Evolutionary conservation across 2,888 invertebrate genomes (phyloP), one percentile per base, ranked within the genome.

Genomic region (Parelbella ahira): DNA sequence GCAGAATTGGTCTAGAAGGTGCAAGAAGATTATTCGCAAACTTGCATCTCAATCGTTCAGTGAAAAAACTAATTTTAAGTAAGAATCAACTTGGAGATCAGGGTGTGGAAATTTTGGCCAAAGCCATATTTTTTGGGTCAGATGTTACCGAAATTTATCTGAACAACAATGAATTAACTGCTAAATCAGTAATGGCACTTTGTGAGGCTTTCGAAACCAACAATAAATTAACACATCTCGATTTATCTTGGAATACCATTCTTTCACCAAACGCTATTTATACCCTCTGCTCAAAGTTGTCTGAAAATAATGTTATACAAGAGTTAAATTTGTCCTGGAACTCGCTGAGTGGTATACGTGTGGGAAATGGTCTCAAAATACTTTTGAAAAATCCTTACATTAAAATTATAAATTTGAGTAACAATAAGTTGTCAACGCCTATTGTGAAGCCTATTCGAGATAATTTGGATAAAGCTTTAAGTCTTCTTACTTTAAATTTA

Each of bases 281-380:
- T 30, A 45, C 36, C 4, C 37, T 69, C 6, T 56, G 63, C 21
- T 38, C 9, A 8, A 47, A 33, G 5, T 47, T 65, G 36, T 47
- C 48, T 28, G 41, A 50, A 39, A 63, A 52, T 42, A 19, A 24
- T 2, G 7, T 34, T 1, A 51, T 69, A 3, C 27, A 55, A 30
- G 51, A 60, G 20, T 20, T 69, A 4, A 55, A 66, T 38, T 48
- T 69, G n/a, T 53, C 68, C 2, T 65, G 63, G 65, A 67, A 61
- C 38, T 32, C 54, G 3, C 49, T 66, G 2, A 37, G 44, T 11
- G 59, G 58, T 6, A 4, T 15, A 2, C 51, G 52, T 7, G 37
- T 62, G n/a, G 58, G 56, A 3, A 51, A 37, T 9, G 53, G 51
- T 9, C 29, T 65, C 2, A 48, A 48, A 25, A 37, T 48, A 3